Percentiles rank a stretch among this genome's conserved stretches.
phyloP scores from a whole-genome alignment of 2,113 vertebrate species.

The Phrynosoma platyrhinos region DNA sequence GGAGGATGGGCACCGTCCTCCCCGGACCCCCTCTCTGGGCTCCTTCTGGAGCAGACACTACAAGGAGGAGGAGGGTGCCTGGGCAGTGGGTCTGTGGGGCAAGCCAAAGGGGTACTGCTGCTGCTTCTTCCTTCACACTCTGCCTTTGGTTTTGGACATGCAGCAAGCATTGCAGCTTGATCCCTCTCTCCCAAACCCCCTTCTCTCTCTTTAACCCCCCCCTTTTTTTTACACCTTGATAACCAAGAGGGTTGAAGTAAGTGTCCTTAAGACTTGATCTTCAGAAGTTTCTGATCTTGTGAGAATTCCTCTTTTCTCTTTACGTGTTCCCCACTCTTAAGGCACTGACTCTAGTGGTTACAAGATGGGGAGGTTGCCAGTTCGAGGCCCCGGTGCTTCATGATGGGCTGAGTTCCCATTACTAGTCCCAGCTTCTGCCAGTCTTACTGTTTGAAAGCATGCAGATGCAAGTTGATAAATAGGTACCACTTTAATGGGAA shows the following conservation, averaged over 20 bases:
- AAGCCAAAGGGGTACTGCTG: background rate
- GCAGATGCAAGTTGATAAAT: too few species aligned
- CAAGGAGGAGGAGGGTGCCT: background rate
- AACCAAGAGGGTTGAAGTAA: constrained; percentile 34
- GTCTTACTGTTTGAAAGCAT: too few species aligned
- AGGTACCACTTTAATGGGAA: too few species aligned
- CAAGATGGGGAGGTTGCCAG: too few species aligned
- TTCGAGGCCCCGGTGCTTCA: too few species aligned
- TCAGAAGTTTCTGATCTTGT: constrained; percentile 6
- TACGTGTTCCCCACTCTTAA: background rate
- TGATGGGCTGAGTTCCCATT: too few species aligned
- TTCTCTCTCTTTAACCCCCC: too few species aligned
- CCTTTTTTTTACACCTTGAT: background rate
- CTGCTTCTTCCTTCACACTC: constrained; percentile 15
- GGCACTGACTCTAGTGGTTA: too few species aligned
- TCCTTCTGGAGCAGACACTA: constrained; percentile 10
- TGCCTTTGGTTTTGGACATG: background rate
- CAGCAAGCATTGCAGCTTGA: constrained; percentile 8
- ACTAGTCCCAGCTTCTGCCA: too few species aligned
- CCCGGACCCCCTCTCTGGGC: too few species aligned
- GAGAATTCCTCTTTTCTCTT: constrained; percentile 31
- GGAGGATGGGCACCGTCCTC: background rate
- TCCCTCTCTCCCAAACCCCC: too few species aligned
- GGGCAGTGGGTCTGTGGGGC: background rate
- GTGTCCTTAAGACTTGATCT: constrained; percentile 29